Base-by-base conservation (phyloP, 2,888 invertebrate species). In the Plutella xylostella region DNA sequence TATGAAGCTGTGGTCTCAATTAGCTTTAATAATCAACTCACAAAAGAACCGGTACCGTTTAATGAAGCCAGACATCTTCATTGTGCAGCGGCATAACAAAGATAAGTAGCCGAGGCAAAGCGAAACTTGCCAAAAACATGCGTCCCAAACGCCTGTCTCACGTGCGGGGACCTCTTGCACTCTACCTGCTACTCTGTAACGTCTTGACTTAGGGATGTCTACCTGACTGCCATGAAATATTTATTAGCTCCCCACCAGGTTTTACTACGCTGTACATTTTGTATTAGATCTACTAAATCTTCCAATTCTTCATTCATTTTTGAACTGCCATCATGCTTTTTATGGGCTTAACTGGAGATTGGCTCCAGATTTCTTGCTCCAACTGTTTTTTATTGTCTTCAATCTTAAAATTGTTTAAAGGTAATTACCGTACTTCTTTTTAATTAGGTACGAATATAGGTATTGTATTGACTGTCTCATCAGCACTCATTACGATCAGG, bases 131-230 rank as follows among this genome's bases (percentile, higher is more conserved):
- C 73, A 75, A 76, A 78, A 77, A 71, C 62, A 63, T 48, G 55
- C 55, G 54, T 66, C 69, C 74, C 61, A 77, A 51, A 77, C 72
- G 76, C 74, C 73, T 55, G 51, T 48, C 63, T 65, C 69, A 71
- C 62, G 68, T 68, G 69, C 66, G 72, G 71, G 70, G 65, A 61
- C 63, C 64, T 63, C 67, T 70, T 69, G 65, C 60, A 38, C 66
- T 58, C 72, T 82, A 79, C 79, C 79, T 80, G 80, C 79, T 80
- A 79, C 71, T 77, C 77, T 77, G 72, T 77, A 72, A 75, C 76
- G 73, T 77, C 79, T 79, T 73, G 69, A 70, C 61, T 51, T 68
- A 82, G 79, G 82, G 82, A 50, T 78, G 77, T 42, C 25, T 25
- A 3, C 12, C 14, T 20, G 11, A 3, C 39, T 15, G n/a, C 22